These are phyloP conservation scores for Drosophila fungiperda DNA, from an alignment of 2,888 invertebrate species.

Conservation along the genomic window DNA sequence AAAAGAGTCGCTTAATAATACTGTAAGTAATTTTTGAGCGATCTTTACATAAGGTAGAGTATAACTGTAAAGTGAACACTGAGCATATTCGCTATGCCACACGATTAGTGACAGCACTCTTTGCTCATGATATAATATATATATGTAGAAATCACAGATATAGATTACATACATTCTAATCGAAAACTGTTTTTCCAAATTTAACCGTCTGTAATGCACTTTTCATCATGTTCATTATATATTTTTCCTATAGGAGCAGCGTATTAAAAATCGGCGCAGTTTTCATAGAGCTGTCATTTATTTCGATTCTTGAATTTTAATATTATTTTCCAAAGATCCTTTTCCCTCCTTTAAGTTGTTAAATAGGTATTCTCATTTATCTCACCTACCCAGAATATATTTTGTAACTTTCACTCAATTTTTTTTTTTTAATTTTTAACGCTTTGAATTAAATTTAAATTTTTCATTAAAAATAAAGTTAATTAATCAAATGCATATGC, in stretches of 20 bases:
- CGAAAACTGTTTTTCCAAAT: neutral
- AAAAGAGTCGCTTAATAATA: slow-evolving; percentile 30
- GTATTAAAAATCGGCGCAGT: neutral
- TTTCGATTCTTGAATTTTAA: neutral
- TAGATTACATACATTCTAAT: neutral
- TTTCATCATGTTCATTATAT: neutral
- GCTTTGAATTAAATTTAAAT: neutral
- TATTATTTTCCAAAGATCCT: neutral
- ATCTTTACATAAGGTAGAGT: slow-evolving; percentile 7
- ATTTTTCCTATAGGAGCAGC: neutral
- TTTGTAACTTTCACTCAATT: neutral
- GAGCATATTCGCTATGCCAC: neutral
- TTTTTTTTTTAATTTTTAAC: neutral
- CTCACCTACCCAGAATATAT: neutral
- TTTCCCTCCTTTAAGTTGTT: neutral
- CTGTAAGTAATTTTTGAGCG: slow-evolving; percentile 27
- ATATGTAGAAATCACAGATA: neutral
- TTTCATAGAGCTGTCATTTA: neutral
- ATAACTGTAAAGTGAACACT: neutral
- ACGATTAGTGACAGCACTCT: neutral
- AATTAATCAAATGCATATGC: neutral
- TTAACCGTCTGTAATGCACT: neutral
- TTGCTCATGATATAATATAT: neutral
- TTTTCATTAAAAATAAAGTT: neutral
- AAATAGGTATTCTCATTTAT: neutral